phyloP scores from a whole-genome alignment of 1,140 invertebrate genomes.

The Drosophila bocqueti region DNA sequence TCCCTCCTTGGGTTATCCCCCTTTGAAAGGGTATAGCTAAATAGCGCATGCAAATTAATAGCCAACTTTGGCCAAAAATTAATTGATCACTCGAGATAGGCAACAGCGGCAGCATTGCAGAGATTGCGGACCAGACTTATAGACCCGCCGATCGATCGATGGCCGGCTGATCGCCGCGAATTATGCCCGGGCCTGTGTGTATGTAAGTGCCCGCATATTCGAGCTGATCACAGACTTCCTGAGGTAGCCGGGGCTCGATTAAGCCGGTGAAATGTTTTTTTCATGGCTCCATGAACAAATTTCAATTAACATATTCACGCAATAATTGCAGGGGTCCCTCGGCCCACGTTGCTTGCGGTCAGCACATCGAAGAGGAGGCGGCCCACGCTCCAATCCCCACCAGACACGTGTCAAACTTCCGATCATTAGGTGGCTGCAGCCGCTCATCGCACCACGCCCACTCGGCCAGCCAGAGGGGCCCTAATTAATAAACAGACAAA shows the following conservation, averaged over 20 bases:
- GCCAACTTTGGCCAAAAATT: conserved; percentile 75
- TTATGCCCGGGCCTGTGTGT: conserved; percentile 46
- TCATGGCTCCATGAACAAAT: conserved; percentile 69
- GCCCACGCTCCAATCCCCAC: conserved; percentile 44
- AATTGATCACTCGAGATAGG: conserved; percentile 78
- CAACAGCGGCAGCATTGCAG: conserved; percentile 20
- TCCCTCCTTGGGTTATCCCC: background rate
- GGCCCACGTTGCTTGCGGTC: conserved; percentile 54
- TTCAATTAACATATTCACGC: conserved; percentile 82
- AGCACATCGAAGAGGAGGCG: conserved; percentile 11
- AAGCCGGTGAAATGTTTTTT: conserved; percentile 67
- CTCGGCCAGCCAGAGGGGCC: conserved; percentile 30
- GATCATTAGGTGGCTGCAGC: conserved; percentile 67
- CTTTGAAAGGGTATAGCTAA: conserved; percentile 14
- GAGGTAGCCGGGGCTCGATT: conserved; percentile 27
- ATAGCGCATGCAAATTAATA: conserved; percentile 80
- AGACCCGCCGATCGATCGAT: conserved; percentile 57
- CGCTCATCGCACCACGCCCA: conserved; percentile 62
- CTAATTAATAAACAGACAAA: conserved; percentile 82
- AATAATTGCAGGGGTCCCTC: conserved; percentile 66
- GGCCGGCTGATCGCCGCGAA: conserved; percentile 49
- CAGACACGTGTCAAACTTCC: conserved; percentile 79
- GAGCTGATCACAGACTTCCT: conserved; percentile 53
- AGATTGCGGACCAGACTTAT: conserved; percentile 60
- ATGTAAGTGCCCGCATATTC: conserved; percentile 66